A percentile compares a stretch with the other conserved stretches of the same genome.
Conservation (phyloP, 2,113 vertebrate species). For the Malurus melanocephalus region DNA sequence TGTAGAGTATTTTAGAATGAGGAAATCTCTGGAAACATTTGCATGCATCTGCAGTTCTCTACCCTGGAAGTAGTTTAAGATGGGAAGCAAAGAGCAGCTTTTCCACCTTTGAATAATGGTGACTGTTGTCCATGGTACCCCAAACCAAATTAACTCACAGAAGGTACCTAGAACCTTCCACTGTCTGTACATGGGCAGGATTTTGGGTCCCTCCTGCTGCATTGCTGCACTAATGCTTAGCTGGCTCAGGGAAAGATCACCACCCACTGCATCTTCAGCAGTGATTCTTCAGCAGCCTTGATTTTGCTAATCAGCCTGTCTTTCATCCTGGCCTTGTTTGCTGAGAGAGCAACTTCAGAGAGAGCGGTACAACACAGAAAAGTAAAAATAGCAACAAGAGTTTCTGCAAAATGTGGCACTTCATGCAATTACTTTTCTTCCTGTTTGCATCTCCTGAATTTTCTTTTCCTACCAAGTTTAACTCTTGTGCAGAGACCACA, state of each 20-base stretch:
- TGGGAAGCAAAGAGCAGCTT: not conserved
- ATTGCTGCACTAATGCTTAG: not conserved
- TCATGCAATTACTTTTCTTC: not conserved
- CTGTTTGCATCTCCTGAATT: conserved; percentile 5
- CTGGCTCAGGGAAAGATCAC: not conserved
- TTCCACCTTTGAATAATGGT: not conserved
- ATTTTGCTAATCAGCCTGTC: conserved; percentile 52
- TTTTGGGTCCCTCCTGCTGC: not conserved
- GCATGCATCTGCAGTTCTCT: not conserved
- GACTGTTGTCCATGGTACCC: not conserved
- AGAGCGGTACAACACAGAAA: not conserved
- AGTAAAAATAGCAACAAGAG: conserved; percentile 41
- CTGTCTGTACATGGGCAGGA: not conserved
- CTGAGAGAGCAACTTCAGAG: conserved; percentile 48
- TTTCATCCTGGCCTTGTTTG: conserved; percentile 49
- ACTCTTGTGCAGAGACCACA: not conserved
- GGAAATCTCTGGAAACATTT: not conserved
- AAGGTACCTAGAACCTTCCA: not conserved
- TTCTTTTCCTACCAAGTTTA: not conserved
- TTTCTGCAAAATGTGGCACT: conserved; percentile 36
- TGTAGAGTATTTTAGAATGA: not conserved
- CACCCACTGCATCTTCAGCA: not conserved
- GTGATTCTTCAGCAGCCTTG: conserved; percentile 22
- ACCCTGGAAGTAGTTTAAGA: not conserved
- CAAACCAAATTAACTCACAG: not conserved